Evolutionary conservation across 2,888 invertebrate genomes (phyloP).

Genomic region (Drosophila histrio): DNA sequence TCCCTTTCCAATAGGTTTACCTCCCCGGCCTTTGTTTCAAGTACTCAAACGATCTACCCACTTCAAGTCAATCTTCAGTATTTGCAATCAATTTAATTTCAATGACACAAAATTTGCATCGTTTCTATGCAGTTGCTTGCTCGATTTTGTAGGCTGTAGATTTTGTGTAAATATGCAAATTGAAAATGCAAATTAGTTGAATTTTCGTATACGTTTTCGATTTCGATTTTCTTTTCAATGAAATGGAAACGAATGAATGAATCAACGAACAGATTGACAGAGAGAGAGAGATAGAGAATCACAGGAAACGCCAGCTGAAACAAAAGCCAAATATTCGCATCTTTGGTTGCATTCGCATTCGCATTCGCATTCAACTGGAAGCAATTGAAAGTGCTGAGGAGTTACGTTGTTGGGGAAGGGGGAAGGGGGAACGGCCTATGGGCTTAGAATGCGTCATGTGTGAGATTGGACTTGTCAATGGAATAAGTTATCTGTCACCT

Average conservation of each 20-base stretch:
- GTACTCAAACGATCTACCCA: constrained; percentile 47
- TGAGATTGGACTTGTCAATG: constrained; percentile 12
- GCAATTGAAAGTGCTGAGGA: constrained; percentile 22
- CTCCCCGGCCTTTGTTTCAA: constrained; percentile 39
- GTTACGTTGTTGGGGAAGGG: neutral
- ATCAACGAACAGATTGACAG: no score
- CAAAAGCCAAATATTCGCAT: constrained; percentile 49
- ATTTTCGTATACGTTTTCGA: constrained; percentile 54
- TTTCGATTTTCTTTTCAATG: constrained; percentile 58
- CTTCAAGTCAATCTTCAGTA: constrained; percentile 78
- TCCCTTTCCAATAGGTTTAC: neutral
- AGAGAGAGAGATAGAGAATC: no score
- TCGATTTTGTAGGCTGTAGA: constrained; percentile 47
- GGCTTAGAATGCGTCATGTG: constrained; percentile 16
- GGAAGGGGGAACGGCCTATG: constrained; percentile 4
- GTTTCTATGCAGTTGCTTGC: constrained; percentile 12
- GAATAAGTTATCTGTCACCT: constrained; percentile 25
- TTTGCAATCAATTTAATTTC: constrained; percentile 80
- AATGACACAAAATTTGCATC: constrained; percentile 73
- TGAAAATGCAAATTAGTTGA: constrained; percentile 78
- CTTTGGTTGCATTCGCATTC: constrained; percentile 28
- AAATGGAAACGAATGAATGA: constrained; percentile 40
- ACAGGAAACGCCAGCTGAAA: constrained; percentile 20
- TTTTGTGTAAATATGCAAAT: constrained; percentile 76
- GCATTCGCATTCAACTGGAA: constrained; percentile 50